A percentile compares a stretch with the other conserved stretches of the same genome.
These are phyloP conservation scores for Pelochelys cantorii DNA, from an alignment of 2,797 vertebrate genomes.

Conservation along the genomic window DNA sequence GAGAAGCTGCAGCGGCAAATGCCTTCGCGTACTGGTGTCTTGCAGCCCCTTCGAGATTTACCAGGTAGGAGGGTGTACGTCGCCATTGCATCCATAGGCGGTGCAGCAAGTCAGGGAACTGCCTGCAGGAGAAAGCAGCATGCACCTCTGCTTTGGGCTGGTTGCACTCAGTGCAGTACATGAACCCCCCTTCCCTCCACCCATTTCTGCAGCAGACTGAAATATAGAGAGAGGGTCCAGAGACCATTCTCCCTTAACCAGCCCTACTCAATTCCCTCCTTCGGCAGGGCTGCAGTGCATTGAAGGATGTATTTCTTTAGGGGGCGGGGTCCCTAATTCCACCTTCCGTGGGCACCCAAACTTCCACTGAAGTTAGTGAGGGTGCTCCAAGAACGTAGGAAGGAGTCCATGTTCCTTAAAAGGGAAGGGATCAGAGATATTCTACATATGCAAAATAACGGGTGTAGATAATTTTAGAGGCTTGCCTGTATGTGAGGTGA, in stretches of 20 bases:
- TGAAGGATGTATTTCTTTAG: background rate
- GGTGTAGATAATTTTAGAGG: background rate
- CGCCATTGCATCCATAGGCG: background rate
- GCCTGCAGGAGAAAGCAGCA: background rate
- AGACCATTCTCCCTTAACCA: background rate
- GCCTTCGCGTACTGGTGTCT: background rate
- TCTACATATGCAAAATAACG: background rate
- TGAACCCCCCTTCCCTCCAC: background rate
- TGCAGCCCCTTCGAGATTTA: background rate
- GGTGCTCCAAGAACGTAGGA: background rate
- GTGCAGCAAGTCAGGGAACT: background rate
- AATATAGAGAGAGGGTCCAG: background rate
- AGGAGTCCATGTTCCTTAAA: background rate
- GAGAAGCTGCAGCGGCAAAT: background rate
- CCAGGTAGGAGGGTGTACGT: background rate
- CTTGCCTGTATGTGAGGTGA: background rate
- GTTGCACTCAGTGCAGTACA: background rate
- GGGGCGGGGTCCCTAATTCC: background rate
- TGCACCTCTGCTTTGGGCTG: background rate
- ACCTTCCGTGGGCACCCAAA: background rate
- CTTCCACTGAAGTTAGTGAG: background rate
- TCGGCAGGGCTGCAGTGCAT: background rate
- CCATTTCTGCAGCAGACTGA: background rate
- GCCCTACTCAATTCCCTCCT: background rate
- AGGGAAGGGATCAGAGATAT: background rate